Conservation (phyloP, 2,797 vertebrate species). For the Chelmon rostratus region DNA sequence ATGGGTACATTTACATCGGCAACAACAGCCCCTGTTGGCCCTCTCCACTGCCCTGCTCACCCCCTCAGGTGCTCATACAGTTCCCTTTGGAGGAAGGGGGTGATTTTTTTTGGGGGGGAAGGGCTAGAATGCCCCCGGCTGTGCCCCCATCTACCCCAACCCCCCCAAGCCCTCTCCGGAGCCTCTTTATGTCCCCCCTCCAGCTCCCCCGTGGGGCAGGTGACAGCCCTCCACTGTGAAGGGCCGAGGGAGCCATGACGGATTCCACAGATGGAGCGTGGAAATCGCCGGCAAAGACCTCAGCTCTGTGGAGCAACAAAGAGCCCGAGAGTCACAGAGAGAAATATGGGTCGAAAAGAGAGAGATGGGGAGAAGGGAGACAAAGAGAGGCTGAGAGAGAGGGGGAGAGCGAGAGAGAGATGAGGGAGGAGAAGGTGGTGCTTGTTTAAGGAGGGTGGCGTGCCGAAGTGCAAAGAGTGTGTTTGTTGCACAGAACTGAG, state of each 20-base stretch:
- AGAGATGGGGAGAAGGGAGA: slow-evolving; percentile 62
- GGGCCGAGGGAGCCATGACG: slow-evolving; percentile 93
- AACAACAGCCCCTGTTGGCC: slow-evolving; percentile 68
- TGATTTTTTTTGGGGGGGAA: slow-evolving; percentile 28
- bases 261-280: slow-evolving; percentile 99
- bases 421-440: slow-evolving; percentile 67
- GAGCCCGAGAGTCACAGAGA: slow-evolving; percentile 80
- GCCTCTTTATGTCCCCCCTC: slow-evolving; percentile 84
- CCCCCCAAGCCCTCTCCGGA: slow-evolving; percentile 78
- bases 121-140: slow-evolving; percentile 76
- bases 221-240: slow-evolving; percentile 95
- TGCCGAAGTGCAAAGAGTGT: slow-evolving; percentile 23
- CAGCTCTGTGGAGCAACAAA: slow-evolving; percentile 95
- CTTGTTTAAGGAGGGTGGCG: slow-evolving; percentile 71
- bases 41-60: slow-evolving; percentile 63
- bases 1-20: slow-evolving; percentile 71
- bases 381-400: slow-evolving; percentile 51
- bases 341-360: slow-evolving; percentile 80
- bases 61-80: slow-evolving; percentile 90
- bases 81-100: slow-evolving; percentile 70
- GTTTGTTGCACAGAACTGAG: slow-evolving; percentile 22
- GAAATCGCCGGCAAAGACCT: slow-evolving; percentile 96
- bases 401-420: slow-evolving; percentile 43
- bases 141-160: slow-evolving; percentile 74
- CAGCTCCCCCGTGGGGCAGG: slow-evolving; percentile 95